Base-by-base conservation (phyloP, 2,797 vertebrate genomes). In the Muscicapa comitata region DNA sequence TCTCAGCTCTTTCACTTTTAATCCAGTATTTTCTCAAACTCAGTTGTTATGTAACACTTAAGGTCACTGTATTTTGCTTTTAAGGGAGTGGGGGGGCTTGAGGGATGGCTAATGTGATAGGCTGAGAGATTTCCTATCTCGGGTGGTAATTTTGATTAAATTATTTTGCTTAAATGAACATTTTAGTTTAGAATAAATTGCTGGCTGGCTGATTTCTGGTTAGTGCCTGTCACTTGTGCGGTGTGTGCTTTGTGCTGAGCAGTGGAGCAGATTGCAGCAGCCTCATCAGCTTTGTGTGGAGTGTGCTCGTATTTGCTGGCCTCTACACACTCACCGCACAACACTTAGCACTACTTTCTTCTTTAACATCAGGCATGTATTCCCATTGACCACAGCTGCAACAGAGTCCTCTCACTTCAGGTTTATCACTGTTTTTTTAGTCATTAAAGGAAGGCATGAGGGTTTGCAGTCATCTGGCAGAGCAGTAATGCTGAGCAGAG, bases 261-360 rank as follows among this genome's bases (percentile, higher is more conserved):
- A 0, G 29, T 72, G 88, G 67, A 82, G 62, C 83, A 72, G 73
- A 47, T 38, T 61, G 66, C 54, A 50, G 58, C 63, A 65, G 77
- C 9, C 62, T 66, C 0, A 0, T 24, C 20, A 61, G 51, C 38
- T 77, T 25, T 26, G 65, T 18, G 29, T 5, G 0, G 4, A 18
- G 26, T 7, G 5, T 19, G 38, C 47, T 79, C 0, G 0, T 29
- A 1, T 55, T 78, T 10, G 21, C 29, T 26, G 51, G 54, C 13
- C 10, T 73, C 38, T n/a, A n/a, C 11, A 12, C 24, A 6, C 23
- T 47, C 1, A 0, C 14, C 84, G 70, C 70, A 55, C 55, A 51
- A 8, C 2, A 0, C 29, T 80, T 50, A 0, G 9, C 5, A 1
- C 45, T 25, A 0, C 28, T 42, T 28, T 38, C 11, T 53, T 23